Evolutionary conservation across 64 coral and sea anemone genomes (phyloP), one percentile per base, ranked within the genome.

Genomic region (Stichodactyla helianthus): DNA sequence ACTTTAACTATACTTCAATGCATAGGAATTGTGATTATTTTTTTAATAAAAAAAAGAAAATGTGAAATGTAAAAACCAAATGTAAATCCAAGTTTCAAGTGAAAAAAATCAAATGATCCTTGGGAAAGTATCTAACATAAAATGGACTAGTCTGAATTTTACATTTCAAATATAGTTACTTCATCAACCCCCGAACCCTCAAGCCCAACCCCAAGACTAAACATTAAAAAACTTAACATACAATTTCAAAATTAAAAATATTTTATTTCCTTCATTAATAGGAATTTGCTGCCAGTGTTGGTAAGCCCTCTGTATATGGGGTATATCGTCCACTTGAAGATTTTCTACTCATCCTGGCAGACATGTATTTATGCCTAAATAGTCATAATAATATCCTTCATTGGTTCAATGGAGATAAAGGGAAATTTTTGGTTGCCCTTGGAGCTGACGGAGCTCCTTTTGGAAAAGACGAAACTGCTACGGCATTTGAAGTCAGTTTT

Each of bases 381-480:
- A 6, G n/a, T 0, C 53, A 84, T 35, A 6, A 22, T 15, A 58
- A 58, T 4, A 18, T 59, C 4, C 82, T 84, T 84, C 86, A 89
- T 79, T 93, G 71, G 91, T 89, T 93, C 79, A 88, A 88, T 76
- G 67, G 77, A n/a, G 18, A 84, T 61, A 51, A 88, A 8, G 87
- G 82, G 11, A 77, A 50, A 27, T 93, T 93, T 86, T 18, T 53
- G 2, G 82, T 89, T 52, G 91, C 86, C 31, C 18, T 93, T 11
- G 91, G 87, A 14, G 91, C 86, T 54, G 87, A 93, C 27, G 87
- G 28, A 0, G 28, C 28, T 1, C 28, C 28, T 51, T 88, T 93
- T 53, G 86, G 81, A 0, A 85, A 85, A 31, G 86, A 93, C 18
- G 82, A 88, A 23, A 88, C 86, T 44, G 86, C 82, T 59, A 93